A percentile compares a stretch with the other conserved stretches of the same genome.
Evolutionary conservation across 2,797 vertebrate genomes (phyloP).

Genomic region (Remorina albescens): DNA sequence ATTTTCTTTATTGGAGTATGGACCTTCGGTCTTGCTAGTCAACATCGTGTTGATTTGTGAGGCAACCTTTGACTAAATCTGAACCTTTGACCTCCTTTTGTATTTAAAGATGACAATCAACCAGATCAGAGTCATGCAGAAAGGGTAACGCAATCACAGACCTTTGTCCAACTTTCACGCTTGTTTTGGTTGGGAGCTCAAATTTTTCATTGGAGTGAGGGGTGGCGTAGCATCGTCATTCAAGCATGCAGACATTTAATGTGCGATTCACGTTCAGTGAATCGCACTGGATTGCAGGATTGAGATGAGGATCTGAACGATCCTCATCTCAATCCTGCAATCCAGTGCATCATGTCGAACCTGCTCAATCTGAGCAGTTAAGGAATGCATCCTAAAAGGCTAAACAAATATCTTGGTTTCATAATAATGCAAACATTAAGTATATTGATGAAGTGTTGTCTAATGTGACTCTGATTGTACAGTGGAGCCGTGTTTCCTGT

Average conservation of each 20-base stretch:
- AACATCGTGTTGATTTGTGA: not conserved
- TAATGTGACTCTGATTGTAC: not conserved
- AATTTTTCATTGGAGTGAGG: conserved; percentile 23
- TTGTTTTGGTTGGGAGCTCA: conserved; percentile 33
- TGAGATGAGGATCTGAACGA: no score
- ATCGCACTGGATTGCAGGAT: no score
- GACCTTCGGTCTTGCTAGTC: not conserved
- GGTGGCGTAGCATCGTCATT: conserved; percentile 17
- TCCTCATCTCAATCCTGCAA: conserved; percentile 6
- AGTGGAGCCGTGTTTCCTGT: conserved; percentile 2
- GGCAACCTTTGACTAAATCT: not conserved
- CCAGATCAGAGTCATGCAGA: conserved; percentile 1
- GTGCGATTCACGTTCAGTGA: conserved; percentile 22
- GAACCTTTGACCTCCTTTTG: conserved; percentile 17
- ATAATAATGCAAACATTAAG: not conserved
- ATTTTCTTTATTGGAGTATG: conserved; percentile 14
- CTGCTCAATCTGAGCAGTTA: not conserved
- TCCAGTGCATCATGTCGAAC: not conserved
- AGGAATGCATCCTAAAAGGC: not conserved
- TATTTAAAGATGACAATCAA: conserved; percentile 16
- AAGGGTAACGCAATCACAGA: conserved; percentile 4
- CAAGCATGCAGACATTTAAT: conserved; percentile 21
- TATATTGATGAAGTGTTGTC: not conserved
- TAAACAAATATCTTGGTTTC: not conserved
- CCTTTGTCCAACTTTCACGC: conserved; percentile 24